Base-by-base conservation (phyloP, 2,888 invertebrate species). In the Caenorhabditis sp. region DNA sequence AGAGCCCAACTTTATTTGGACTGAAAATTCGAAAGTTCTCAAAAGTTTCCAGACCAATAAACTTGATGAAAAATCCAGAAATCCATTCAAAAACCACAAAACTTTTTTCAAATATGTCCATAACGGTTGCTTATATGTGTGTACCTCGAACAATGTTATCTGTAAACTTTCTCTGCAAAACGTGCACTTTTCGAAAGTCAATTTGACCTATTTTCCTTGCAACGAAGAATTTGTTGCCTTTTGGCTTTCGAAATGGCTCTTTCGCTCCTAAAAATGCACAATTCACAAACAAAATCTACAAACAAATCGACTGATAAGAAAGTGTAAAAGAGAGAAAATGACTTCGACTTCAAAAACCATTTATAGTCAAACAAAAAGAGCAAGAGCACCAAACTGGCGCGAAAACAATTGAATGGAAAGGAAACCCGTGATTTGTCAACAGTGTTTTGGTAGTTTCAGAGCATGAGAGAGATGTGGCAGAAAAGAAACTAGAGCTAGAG, bases 401-500 rank as follows among this genome's bases (percentile, higher is more conserved):
- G 38, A 70, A 49, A 69, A 38, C 41, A 56, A 56, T 8, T 12
- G 19, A n/a, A n/a, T n/a, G n/a, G n/a, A n/a, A n/a, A n/a, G 49
- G 38, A 38, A 41, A 69, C 77, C 77, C 69, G 69, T 51, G 70
- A 70, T 28, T 54, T 47, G 77, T 77, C 77, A 77, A 28, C 44
- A 44, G 24, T 26, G 44, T 19, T 28, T 47, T 49, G 35, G 66
- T 35, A 26, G 28, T 58, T 44, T 47, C 3, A 63, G 38, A 38
- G 44, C 41, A 16, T 22, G 41, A 64, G 44, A 66, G 16, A 28
- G 38, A 8, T 16, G n/a, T 19, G 6, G 19, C n/a, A 14, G n/a
- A n/a, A 44, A n/a, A 47, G 47, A n/a, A 51, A 12, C 47, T 51
- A 38, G 22, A 24, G 7, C 19, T 75, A 63, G 16, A 81, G 24